Evolutionary conservation across 1,140 invertebrate species (phyloP).

Genomic region (Macrosteles quadrilineatus): DNA sequence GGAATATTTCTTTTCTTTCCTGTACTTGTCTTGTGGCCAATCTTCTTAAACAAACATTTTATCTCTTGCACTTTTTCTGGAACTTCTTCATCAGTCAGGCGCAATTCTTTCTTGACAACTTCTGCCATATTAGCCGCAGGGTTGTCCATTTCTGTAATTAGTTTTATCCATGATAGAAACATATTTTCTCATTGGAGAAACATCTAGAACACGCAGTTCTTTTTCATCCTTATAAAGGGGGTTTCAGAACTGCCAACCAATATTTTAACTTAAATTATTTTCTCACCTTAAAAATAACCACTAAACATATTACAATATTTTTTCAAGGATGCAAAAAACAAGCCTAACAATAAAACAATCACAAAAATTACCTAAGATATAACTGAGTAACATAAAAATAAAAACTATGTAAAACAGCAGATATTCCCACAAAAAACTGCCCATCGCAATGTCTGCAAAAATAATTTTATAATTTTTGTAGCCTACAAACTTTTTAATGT

Average conservation of each 20-base stretch:
- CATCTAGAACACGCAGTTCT: background rate
- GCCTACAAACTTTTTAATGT: too few species aligned
- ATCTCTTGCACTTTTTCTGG: conserved; percentile 34
- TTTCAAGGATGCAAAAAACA: background rate
- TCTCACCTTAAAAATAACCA: background rate
- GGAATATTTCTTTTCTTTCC: conserved; percentile 48
- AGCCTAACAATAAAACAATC: too few species aligned
- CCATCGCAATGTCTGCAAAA: too few species aligned
- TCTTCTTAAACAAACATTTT: conserved; percentile 45
- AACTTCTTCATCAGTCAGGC: conserved; percentile 29
- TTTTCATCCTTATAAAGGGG: background rate
- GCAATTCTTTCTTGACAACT: conserved; percentile 32
- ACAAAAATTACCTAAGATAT: too few species aligned
- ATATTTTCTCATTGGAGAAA: background rate
- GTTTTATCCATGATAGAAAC: too few species aligned
- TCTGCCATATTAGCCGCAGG: conserved; percentile 33
- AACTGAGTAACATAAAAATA: background rate
- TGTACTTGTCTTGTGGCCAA: conserved; percentile 34
- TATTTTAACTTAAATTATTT: background rate
- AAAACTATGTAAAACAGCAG: too few species aligned
- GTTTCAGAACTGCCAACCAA: background rate
- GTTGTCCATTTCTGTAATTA: conserved; percentile 43
- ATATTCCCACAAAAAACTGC: too few species aligned
- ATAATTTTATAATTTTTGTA: too few species aligned
- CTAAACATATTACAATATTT: background rate